phyloP scores from a whole-genome alignment of 1,140 invertebrate genomes.

The Holcopasites calliopsidis region DNA sequence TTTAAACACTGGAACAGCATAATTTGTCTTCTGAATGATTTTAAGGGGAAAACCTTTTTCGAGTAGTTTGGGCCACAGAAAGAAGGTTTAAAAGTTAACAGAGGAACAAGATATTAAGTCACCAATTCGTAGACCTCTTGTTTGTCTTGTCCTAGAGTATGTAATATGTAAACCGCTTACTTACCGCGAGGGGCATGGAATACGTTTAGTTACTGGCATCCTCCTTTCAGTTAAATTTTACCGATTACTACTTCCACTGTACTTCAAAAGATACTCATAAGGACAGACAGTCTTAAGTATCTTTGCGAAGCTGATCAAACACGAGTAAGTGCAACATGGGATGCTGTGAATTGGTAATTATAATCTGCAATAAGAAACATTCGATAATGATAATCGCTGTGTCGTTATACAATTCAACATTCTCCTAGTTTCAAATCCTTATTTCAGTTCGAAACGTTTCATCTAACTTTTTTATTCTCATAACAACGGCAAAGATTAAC shows the following conservation, averaged over 20 bases:
- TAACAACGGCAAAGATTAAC: neutral
- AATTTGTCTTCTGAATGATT: neutral
- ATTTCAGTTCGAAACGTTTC: neutral
- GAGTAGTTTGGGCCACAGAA: neutral
- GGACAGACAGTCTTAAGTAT: constrained; percentile 57
- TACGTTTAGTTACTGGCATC: constrained; percentile 63
- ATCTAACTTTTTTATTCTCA: neutral
- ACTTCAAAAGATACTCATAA: constrained; percentile 61
- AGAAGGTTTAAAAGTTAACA: neutral
- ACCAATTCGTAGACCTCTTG: constrained; percentile 15
- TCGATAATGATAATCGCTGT: constrained; percentile 48
- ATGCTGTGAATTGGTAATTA: constrained; percentile 60
- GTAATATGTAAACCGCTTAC: constrained; percentile 60
- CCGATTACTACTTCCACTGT: constrained; percentile 59
- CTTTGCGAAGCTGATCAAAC: constrained; percentile 54
- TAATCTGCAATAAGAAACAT: constrained; percentile 61
- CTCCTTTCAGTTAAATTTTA: constrained; percentile 60
- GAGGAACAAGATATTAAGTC: neutral
- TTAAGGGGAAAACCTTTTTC: neutral
- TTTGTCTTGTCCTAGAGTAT: constrained; percentile 48
- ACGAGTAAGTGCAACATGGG: constrained; percentile 55
- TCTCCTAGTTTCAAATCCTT: constrained; percentile 16
- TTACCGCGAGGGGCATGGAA: constrained; percentile 61
- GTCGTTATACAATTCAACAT: constrained; percentile 22
- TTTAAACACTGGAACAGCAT: neutral